Evolutionary conservation across 2,797 vertebrate species (phyloP), one percentile per base, ranked within the genome.

Genomic region (Syngnathus rostellatus): DNA sequence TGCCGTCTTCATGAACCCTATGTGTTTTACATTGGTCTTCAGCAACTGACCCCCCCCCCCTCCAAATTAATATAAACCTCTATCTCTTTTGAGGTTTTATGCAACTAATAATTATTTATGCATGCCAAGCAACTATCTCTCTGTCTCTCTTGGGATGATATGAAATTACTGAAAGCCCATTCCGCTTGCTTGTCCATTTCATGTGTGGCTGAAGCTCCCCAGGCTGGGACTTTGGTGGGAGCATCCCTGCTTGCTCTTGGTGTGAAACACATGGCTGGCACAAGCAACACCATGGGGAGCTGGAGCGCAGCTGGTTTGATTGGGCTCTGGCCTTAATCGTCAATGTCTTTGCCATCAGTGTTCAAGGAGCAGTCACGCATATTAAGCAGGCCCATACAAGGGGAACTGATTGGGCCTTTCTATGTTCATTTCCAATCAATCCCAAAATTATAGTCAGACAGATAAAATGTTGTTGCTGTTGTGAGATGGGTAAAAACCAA

Each of bases 271-370:
- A 84, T 75, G 80, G 71, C 75, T 84, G 86, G 83, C 80, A 86
- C 78, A 68, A 67, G 50, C 58, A 48, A 67, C 68, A 67, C 74
- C 74, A 75, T 64, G 12, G 53, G 66, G 76, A 77, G 77, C 83
- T 66, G 77, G 76, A 75, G 83, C 78, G 80, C 85, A 86, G 85
- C 84, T 88, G 86, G 81, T 89, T 81, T 86, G 85, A 86, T 85
- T 89, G 82, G 86, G 81, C 77, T 75, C 73, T 76, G 81, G 84
- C 81, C 75, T 78, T 83, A 85, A 85, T 80, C 72, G 69, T 71
- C 77, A 67, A 69, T 70, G 77, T 77, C 80, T 77, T 76, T 86
- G 85, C 83, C 85, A 88, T 89, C 85, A 86, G 84, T 19, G 69
- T 73, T 86, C 76, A 85, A 89, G 84, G 80, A 88, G 83, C 77